Conservation (phyloP, 2,113 vertebrate genomes). For the Lasiurus cinereus region DNA sequence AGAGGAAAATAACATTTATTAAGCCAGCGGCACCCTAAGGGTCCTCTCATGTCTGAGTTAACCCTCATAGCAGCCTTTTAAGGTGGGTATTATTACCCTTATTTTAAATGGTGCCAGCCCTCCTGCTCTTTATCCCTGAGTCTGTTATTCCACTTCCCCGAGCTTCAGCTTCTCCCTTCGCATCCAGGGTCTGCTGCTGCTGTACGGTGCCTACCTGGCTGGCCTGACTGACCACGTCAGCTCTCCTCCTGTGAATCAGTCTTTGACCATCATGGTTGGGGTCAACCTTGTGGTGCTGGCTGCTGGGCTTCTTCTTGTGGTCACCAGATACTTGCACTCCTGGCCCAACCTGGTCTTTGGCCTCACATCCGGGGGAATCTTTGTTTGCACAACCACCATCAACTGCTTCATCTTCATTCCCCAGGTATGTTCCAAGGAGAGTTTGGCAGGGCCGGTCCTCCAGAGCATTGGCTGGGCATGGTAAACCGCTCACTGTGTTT, state of each 20-base stretch:
- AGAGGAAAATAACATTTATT: neutral
- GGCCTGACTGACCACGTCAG: slow-evolving; percentile 96
- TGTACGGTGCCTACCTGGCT: slow-evolving; percentile 95
- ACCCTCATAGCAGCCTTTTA: neutral
- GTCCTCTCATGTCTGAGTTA: neutral
- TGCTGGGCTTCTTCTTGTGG: slow-evolving; percentile 88
- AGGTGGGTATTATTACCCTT: neutral
- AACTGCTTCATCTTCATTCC: slow-evolving; percentile 98
- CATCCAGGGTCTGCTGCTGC: slow-evolving; percentile 92
- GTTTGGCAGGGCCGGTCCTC: neutral
- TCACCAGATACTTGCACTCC: slow-evolving; percentile 91
- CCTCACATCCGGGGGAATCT: slow-evolving; percentile 95
- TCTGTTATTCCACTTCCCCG: neutral
- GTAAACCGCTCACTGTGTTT: neutral
- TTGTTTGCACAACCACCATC: slow-evolving; percentile 93
- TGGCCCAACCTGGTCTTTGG: slow-evolving; percentile 96
- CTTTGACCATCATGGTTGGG: slow-evolving; percentile 93
- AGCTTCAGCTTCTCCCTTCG: neutral
- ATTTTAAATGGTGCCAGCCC: neutral
- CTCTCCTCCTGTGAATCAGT: slow-evolving; percentile 97
- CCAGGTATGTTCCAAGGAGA: slow-evolving; percentile 85
- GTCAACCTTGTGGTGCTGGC: slow-evolving; percentile 92
- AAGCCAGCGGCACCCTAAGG: neutral
- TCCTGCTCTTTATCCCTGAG: neutral
- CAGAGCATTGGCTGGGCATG: neutral